A percentile compares a stretch with the other conserved stretches of the same genome.
phyloP scores from a whole-genome alignment of 2,113 vertebrate species.

The Tupaia chinensis region DNA sequence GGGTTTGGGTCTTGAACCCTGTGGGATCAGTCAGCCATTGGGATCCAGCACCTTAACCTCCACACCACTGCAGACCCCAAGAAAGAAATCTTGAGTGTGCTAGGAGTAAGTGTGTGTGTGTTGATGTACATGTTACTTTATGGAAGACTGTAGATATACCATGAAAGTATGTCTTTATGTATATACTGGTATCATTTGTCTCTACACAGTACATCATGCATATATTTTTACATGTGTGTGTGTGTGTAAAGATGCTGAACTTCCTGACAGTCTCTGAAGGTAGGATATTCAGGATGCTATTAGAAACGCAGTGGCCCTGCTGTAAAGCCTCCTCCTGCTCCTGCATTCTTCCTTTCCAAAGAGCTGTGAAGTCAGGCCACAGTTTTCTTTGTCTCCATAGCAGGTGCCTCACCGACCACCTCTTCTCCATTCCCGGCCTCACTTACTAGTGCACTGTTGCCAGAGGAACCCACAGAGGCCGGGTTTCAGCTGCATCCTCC shows the following conservation, averaged over 20 bases:
- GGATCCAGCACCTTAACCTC: no score
- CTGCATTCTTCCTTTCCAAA: background rate
- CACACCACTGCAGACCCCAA: background rate
- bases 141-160: background rate
- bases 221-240: background rate
- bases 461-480: background rate
- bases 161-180: background rate
- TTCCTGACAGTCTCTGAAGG: background rate
- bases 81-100: slow-evolving; percentile 27
- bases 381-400: rapidly evolving
- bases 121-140: background rate
- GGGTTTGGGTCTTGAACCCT: no score
- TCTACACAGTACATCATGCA: background rate
- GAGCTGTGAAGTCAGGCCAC: background rate
- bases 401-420: background rate
- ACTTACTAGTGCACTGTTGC: background rate
- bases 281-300: background rate
- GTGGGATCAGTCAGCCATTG: no score
- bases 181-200: background rate
- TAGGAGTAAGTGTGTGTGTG: background rate
- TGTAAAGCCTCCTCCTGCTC: background rate
- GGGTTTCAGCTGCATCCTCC: background rate
- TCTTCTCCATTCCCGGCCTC: background rate
- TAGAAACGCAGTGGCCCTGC: background rate
- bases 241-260: background rate